Percentiles rank a stretch among this genome's conserved stretches.
phyloP scores from a whole-genome alignment of 2,888 invertebrate genomes.

The Slavum lentiscoides region DNA sequence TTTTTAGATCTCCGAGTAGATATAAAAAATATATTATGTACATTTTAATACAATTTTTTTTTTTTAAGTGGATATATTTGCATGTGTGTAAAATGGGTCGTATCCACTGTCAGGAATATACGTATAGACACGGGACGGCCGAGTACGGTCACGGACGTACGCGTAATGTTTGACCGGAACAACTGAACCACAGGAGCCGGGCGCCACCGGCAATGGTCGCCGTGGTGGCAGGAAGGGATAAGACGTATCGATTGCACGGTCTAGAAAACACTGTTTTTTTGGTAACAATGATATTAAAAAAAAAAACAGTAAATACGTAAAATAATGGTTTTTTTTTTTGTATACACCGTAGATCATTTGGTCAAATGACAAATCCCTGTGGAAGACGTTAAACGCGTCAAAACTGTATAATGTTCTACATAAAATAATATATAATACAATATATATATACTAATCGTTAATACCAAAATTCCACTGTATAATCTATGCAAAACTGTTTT shows the following conservation, averaged over 20 bases:
- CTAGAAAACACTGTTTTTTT: constrained; percentile 6
- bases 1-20: too few relatives aligned
- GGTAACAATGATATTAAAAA: background rate
- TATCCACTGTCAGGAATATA: background rate
- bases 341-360: background rate
- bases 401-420: too few relatives aligned
- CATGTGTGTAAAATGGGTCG: background rate
- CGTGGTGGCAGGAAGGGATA: constrained; percentile 9
- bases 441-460: too few relatives aligned
- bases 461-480: too few relatives aligned
- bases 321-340: background rate
- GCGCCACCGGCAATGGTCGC: constrained; percentile 6
- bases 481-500: too few relatives aligned
- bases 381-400: too few relatives aligned
- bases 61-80: background rate
- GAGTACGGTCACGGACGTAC: background rate
- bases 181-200: constrained; percentile 12
- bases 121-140: background rate
- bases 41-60: too few relatives aligned
- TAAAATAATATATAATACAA: too few relatives aligned
- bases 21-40: too few relatives aligned
- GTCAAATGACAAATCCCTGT: too few relatives aligned
- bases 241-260: constrained; percentile 19
- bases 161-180: constrained; percentile 32
- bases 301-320: background rate